A percentile compares a stretch with the other conserved stretches of the same genome.
These are phyloP conservation scores for Papilio machaon DNA, from an alignment of 1,140 invertebrate genomes.

Conservation along the genomic window DNA sequence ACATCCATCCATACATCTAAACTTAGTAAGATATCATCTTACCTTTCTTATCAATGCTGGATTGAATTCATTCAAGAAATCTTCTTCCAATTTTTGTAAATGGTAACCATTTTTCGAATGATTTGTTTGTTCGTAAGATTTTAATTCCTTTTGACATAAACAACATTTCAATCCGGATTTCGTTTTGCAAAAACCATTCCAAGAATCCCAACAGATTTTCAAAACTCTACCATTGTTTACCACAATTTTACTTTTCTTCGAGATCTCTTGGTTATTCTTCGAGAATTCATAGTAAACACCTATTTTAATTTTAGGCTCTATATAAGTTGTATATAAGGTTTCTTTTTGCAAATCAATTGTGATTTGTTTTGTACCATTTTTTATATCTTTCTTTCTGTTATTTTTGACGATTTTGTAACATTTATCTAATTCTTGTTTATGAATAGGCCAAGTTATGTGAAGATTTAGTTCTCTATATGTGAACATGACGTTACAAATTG, in stretches of 20 bases:
- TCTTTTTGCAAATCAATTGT: conserved; percentile 34
- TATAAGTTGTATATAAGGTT: conserved; percentile 29
- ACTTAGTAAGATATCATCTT: not conserved
- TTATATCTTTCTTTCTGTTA: conserved; percentile 20
- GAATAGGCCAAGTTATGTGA: conserved; percentile 35
- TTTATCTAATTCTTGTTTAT: conserved; percentile 8
- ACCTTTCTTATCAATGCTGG: conserved; percentile 43
- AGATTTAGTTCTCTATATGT: conserved; percentile 25
- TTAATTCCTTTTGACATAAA: conserved; percentile 36
- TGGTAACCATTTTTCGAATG: conserved; percentile 14
- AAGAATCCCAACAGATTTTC: conserved; percentile 45
- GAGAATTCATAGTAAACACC: conserved; percentile 23
- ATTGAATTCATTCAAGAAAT: conserved; percentile 34
- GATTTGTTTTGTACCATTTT: conserved; percentile 38
- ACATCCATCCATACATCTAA: not conserved
- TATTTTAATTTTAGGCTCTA: conserved; percentile 34
- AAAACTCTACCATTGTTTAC: conserved; percentile 33
- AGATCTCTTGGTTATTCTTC: not conserved
- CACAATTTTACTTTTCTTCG: conserved; percentile 46
- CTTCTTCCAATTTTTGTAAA: not conserved
- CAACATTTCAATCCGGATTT: conserved; percentile 38
- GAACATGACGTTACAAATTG: conserved; percentile 44
- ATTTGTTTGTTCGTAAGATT: not conserved
- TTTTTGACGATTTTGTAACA: not conserved
- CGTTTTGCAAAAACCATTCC: conserved; percentile 40